Evolutionary conservation across 1,140 invertebrate genomes (phyloP), one percentile per base, ranked within the genome.

Genomic region (Drosophila kurseongensis): DNA sequence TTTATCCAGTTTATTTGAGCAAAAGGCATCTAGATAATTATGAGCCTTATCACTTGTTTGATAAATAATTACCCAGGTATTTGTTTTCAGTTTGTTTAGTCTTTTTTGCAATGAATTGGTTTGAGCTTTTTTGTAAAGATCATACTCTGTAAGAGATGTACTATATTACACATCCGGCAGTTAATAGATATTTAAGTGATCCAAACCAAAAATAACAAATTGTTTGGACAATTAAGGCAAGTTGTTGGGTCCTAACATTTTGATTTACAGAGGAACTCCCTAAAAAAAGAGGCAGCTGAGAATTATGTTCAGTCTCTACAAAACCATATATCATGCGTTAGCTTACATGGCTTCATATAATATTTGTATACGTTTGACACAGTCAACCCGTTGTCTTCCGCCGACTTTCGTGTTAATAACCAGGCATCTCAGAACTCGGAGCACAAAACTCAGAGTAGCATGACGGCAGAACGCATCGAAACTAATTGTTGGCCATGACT

Each of bases 401-500:
- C 51, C 23, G n/a, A 41, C 58, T 50, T 23, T 14, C 52, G 18
- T 10, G 40, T 7, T 4, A 10, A 18, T 29, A 35, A 47, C 32
- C 38, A 18, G 36, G 8, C 50, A 51, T 23, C 40, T 36, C 9
- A 9, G 40, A 41, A 42, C 42, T 44, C 14, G 13, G 50, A 32
- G 44, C 12, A 32, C 4, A 9, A 44, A 35, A 18, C 29, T 23
- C 58, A 55, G 35, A 45, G 23, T 4, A 47, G 40, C 71, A 65
- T 75, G 72, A 75, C 60, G 74, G 63, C 75, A 65, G 51, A 68
- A 67, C 48, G 45, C 58, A 83, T 57, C 55, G 55, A 58, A 67
- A 80, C 76, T 72, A 83, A 80, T 83, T 80, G 76, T 59, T 68
- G 65, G 71, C 71, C 80, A 58, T 83, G 80, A 84, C 80, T 83